Evolutionary conservation across 2,888 invertebrate species (phyloP).

Genomic region (Nycteola revayana): DNA sequence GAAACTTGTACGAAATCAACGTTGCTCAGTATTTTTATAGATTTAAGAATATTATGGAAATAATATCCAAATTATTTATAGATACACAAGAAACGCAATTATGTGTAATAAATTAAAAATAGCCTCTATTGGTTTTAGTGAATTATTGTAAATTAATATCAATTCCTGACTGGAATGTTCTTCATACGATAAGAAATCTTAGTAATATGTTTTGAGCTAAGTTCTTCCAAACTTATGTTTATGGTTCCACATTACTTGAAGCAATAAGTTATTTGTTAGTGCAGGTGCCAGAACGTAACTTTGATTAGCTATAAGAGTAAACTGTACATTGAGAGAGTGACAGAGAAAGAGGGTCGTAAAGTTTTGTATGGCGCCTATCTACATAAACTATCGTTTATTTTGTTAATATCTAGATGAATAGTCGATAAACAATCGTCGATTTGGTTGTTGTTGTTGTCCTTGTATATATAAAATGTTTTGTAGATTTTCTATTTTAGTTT

Average conservation of each 20-base stretch:
- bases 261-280: conserved; percentile 51
- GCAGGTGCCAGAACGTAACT: conserved; percentile 55
- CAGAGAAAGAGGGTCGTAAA: conserved; percentile 32
- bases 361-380: conserved; percentile 33
- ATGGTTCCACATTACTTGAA: conserved; percentile 41
- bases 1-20: conserved; percentile 66
- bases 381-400: conserved; percentile 43
- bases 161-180: conserved; percentile 30
- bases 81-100: conserved; percentile 55
- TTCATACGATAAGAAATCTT: conserved; percentile 33
- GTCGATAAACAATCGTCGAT: conserved; percentile 53
- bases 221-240: conserved; percentile 59
- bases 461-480: conserved; percentile 76
- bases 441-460: conserved; percentile 72
- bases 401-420: conserved; percentile 49
- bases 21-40: conserved; percentile 81
- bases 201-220: conserved; percentile 38
- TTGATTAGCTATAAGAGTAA: conserved; percentile 46
- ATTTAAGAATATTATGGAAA: conserved; percentile 67
- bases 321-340: conserved; percentile 42
- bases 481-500: conserved; percentile 78
- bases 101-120: conserved; percentile 46
- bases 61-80: conserved; percentile 70
- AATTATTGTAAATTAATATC: conserved; percentile 50
- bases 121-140: conserved; percentile 53